Evolutionary conservation across 2,888 invertebrate genomes (phyloP).

Genomic region (Drosophila pseudotalamancana): DNA sequence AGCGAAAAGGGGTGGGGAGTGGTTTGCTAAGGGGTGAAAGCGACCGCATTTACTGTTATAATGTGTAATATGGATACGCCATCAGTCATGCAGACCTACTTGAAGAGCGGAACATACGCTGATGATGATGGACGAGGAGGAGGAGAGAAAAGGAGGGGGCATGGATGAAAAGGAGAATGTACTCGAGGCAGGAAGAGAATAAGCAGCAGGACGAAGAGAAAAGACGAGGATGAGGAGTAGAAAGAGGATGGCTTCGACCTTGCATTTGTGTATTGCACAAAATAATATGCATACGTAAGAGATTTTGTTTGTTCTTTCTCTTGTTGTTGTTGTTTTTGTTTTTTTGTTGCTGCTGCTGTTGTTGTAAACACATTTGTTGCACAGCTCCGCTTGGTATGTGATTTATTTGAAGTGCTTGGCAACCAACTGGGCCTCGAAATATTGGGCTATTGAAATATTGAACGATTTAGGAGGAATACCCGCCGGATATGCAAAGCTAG

Average conservation of each 20-base stretch:
- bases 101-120: conserved; percentile 19
- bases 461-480: conserved; percentile 58
- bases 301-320: conserved; percentile 21
- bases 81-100: conserved; percentile 49
- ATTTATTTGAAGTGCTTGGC: conserved; percentile 66
- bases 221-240: not conserved
- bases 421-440: conserved; percentile 22
- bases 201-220: conserved; percentile 20
- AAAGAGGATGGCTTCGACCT: conserved; percentile 53
- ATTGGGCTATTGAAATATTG: conserved; percentile 64
- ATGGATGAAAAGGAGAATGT: too few species aligned
- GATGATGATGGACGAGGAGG: conserved; percentile 40
- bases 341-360: conserved; percentile 9
- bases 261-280: conserved; percentile 51
- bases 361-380: conserved; percentile 24
- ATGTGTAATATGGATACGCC: conserved; percentile 45
- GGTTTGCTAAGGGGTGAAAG: too few species aligned
- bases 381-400: conserved; percentile 8
- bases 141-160: not conserved
- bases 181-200: too few species aligned
- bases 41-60: conserved; percentile 19
- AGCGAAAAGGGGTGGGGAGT: not conserved
- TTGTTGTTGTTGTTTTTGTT: conserved; percentile 3
- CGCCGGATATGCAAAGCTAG: conserved; percentile 17
- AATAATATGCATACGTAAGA: conserved; percentile 35